phyloP scores from a whole-genome alignment of 2,113 vertebrate species.

The Apteryx mantelli region DNA sequence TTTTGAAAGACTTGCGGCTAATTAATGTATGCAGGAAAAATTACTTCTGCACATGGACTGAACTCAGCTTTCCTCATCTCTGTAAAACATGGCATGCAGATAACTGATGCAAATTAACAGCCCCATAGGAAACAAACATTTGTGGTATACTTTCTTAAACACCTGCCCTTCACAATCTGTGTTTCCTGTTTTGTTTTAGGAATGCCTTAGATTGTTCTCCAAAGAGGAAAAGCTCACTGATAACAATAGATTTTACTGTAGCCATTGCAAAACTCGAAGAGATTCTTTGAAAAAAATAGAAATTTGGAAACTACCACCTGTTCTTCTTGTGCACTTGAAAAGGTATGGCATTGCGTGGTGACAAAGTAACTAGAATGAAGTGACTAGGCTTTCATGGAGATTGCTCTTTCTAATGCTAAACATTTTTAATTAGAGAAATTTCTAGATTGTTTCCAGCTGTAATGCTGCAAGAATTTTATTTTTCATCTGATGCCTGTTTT shows the following conservation, averaged over 20 bases:
- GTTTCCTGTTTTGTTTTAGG: slow-evolving; percentile 73
- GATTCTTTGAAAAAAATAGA: slow-evolving; percentile 98
- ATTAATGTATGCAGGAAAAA: background rate
- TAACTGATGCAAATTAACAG: background rate
- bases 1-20: background rate
- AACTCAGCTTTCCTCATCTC: background rate
- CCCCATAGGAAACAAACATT: background rate
- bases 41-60: background rate
- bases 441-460: background rate
- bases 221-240: slow-evolving; percentile 97
- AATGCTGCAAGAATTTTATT: background rate
- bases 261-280: slow-evolving; percentile 93
- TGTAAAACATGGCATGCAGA: background rate
- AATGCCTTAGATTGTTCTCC: slow-evolving; percentile 96
- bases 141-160: background rate
- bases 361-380: background rate
- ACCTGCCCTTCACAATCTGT: background rate
- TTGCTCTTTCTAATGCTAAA: background rate
- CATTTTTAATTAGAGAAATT: background rate
- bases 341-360: slow-evolving; percentile 75
- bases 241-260: slow-evolving; percentile 95
- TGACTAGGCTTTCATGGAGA: background rate
- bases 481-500: background rate
- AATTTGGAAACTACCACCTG: slow-evolving; percentile 97
- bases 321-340: slow-evolving; percentile 95